phyloP scores from a whole-genome alignment of 1,140 invertebrate species.

The Pissodes strobi region DNA sequence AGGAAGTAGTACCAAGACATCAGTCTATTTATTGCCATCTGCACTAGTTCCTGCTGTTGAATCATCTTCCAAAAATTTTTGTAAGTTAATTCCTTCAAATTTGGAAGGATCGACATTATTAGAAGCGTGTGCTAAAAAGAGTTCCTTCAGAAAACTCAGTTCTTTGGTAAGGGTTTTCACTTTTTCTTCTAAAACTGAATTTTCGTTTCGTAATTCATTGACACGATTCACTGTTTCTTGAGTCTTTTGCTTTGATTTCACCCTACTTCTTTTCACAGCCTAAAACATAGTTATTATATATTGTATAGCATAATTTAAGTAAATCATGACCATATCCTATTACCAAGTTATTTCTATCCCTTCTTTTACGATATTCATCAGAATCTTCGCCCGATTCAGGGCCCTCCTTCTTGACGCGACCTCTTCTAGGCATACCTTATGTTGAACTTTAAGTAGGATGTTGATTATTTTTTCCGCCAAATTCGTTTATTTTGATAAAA shows the following conservation, averaged over 20 bases:
- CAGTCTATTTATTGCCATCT: constrained; percentile 10
- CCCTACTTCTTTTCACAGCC: constrained; percentile 87
- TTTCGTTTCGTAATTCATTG: constrained; percentile 77
- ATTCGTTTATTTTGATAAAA: no score
- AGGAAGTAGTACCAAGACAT: no score
- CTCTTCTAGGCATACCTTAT: constrained; percentile 51
- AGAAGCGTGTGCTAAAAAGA: constrained; percentile 82
- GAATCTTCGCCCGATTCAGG: constrained; percentile 66
- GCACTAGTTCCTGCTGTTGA: constrained; percentile 27
- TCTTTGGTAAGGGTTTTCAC: constrained; percentile 85
- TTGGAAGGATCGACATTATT: constrained; percentile 57
- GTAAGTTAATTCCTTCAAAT: constrained; percentile 60
- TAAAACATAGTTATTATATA: constrained; percentile 57
- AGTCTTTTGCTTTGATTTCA: constrained; percentile 82
- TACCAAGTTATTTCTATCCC: constrained; percentile 85
- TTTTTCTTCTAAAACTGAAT: constrained; percentile 83
- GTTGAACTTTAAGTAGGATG: no score
- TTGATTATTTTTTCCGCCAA: no score
- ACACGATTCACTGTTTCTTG: constrained; percentile 80
- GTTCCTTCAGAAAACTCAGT: constrained; percentile 81
- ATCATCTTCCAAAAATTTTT: constrained; percentile 61
- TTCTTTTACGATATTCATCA: constrained; percentile 77
- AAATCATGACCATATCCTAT: constrained; percentile 10
- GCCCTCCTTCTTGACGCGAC: constrained; percentile 46
- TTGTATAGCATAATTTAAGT: no score